A percentile compares a stretch with the other conserved stretches of the same genome.
Evolutionary conservation across 2,888 invertebrate species (phyloP).

Genomic region (Nomada lathburiana): DNA sequence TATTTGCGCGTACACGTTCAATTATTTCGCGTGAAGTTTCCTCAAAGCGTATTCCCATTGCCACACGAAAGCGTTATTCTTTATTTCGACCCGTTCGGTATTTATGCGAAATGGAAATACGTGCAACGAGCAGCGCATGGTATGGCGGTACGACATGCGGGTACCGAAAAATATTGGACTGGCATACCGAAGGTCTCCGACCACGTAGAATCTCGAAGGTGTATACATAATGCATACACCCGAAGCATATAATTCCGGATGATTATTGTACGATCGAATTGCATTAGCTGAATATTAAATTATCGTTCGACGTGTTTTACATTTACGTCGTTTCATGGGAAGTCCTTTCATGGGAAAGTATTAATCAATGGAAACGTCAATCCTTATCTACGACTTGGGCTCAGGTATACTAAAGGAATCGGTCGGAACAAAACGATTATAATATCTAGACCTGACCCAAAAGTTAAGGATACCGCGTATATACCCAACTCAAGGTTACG

Average conservation of each 20-base stretch:
- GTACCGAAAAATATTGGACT: slow-evolving; percentile 31
- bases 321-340: too few relatives aligned
- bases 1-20: background rate
- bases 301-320: background rate
- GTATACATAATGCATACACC: too few relatives aligned
- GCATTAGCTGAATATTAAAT: background rate
- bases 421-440: background rate
- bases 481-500: too few relatives aligned
- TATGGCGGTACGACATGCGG: slow-evolving; percentile 17
- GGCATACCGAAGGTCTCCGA: background rate
- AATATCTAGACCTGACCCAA: background rate
- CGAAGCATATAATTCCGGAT: background rate
- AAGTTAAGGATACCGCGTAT: background rate
- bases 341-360: too few relatives aligned
- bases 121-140: slow-evolving; percentile 7
- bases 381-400: too few relatives aligned
- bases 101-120: slow-evolving; percentile 41
- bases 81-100: slow-evolving; percentile 7
- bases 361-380: too few relatives aligned
- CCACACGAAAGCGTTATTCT: background rate
- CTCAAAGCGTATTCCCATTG: slow-evolving; percentile 8
- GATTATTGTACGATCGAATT: slow-evolving; percentile 14
- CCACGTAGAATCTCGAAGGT: background rate
- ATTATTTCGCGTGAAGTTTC: slow-evolving; percentile 30
- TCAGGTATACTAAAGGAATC: background rate